phyloP scores from a whole-genome alignment of 1,140 invertebrate species.

The Pantala flavescens region DNA sequence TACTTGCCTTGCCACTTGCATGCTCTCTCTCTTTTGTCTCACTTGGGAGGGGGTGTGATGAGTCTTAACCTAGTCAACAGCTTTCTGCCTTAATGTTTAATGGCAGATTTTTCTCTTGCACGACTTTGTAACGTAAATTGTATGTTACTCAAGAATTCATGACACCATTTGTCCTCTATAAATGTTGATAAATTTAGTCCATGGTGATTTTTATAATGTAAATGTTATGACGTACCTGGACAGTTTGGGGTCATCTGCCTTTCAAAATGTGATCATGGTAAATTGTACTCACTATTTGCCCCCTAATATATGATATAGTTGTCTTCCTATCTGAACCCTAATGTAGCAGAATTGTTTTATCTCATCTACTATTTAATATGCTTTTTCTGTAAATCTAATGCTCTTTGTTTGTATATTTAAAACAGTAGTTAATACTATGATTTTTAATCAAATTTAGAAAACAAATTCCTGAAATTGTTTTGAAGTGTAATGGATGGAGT shows the following conservation, averaged over 20 bases:
- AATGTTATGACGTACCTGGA: slow-evolving; percentile 1
- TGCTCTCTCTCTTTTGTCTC: neutral
- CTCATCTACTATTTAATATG: neutral
- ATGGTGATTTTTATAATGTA: slow-evolving; percentile 10
- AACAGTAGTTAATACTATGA: neutral
- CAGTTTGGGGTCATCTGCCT: slow-evolving; percentile 3
- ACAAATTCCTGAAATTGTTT: neutral
- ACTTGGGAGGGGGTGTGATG: neutral
- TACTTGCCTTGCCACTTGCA: neutral
- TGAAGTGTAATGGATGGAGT: neutral
- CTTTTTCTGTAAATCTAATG: neutral
- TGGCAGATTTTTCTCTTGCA: neutral
- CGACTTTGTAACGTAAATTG: neutral
- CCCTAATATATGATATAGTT: neutral
- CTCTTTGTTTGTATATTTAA: neutral
- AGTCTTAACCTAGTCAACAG: neutral
- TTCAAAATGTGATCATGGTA: slow-evolving; percentile 1
- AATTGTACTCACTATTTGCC: slow-evolving; percentile 1
- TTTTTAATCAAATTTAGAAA: neutral
- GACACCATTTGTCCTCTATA: slow-evolving; percentile 1
- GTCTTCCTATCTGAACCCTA: neutral
- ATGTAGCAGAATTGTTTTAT: neutral
- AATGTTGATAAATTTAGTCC: neutral
- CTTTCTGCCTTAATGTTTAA: neutral
- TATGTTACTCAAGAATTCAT: neutral